Base-by-base conservation (phyloP, 2,797 vertebrate species). In the Oreonectes daqikongensis region DNA sequence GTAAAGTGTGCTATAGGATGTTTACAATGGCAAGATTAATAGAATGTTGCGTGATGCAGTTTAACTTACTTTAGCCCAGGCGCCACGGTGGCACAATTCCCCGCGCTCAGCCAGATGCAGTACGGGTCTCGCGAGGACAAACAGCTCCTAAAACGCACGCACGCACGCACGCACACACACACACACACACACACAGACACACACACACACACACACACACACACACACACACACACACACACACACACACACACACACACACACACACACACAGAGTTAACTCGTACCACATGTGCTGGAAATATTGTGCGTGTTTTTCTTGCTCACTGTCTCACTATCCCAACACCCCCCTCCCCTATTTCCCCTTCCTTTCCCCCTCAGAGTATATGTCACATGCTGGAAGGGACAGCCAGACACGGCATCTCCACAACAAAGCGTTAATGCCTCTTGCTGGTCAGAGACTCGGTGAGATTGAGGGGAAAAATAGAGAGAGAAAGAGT, bases 71-170 rank as follows among this genome's bases (percentile, higher is more conserved):
- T 94, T 80, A 90, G 86, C 44, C 92, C 89, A 5, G 91, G 91
- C 66, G 89, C 84, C 82, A 94, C 87, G 0, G 90, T 90, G 79
- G 90, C 86, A n/a, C 96, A 98, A 88, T 90, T 93, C 77, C 89
- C 88, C 0, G 88, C 88, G 81, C 91, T 94, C 63, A 95, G 89
- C 96, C 96, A 98, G 66, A 95, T 91, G 73, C 96, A 98, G 82
- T 97, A 97, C 0, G 96, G 96, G 84, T 98, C 96, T 75, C 89
- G 92, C 1, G 95, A 93, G 24, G 95, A 94, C 90, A 97, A 89
- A 82, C 96, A 98, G 91, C 93, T 96, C 83, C 96, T 97, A 82
- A 63, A 83, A 75, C 77, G 79, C 40, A 88, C n/a, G n/a, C n/a
- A n/a, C n/a, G n/a, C n/a, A n/a, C n/a, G n/a, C n/a, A n/a, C n/a